Conservation (phyloP, 2,888 invertebrate genomes). For the Poecilobothrus nobilitatus region DNA sequence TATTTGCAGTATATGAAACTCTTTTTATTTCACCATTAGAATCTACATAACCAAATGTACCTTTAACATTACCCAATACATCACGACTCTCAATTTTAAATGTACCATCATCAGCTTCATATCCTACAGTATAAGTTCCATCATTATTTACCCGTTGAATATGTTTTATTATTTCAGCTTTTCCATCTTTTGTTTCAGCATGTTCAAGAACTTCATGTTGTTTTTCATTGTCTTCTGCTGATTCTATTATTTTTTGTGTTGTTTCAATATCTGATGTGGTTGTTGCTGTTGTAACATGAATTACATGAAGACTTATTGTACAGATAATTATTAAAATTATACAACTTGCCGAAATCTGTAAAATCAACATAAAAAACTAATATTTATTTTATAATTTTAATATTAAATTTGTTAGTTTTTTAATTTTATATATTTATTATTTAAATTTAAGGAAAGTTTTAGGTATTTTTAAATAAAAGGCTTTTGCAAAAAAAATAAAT, state of each 20-base stretch:
- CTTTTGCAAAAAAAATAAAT: too few relatives aligned
- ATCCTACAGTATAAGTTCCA: slow-evolving; percentile 76
- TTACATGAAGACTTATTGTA: slow-evolving; percentile 22
- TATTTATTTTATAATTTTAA: neutral
- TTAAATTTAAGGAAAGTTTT: too few relatives aligned
- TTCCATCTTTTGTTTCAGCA: slow-evolving; percentile 58
- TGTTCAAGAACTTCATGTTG: slow-evolving; percentile 37
- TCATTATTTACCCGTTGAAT: slow-evolving; percentile 73
- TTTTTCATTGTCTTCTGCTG: slow-evolving; percentile 28
- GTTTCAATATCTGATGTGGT: slow-evolving; percentile 16
- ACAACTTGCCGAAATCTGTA: slow-evolving; percentile 29
- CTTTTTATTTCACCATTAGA: slow-evolving; percentile 68
- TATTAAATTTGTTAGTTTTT: slow-evolving; percentile 9
- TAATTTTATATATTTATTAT: neutral
- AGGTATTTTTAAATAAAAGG: too few relatives aligned
- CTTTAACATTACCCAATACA: slow-evolving; percentile 70
- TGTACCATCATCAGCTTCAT: slow-evolving; percentile 76
- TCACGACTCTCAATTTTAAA: slow-evolving; percentile 78
- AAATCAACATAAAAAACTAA: slow-evolving; percentile 23
- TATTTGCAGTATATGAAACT: slow-evolving; percentile 60
- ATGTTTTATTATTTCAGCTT: slow-evolving; percentile 72
- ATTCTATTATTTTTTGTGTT: slow-evolving; percentile 27
- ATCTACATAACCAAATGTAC: slow-evolving; percentile 74
- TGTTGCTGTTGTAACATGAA: slow-evolving; percentile 16
- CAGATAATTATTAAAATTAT: slow-evolving; percentile 27